These are phyloP conservation scores for Hephaestus fuliginosus DNA, from an alignment of 2,797 vertebrate species.

Conservation along the genomic window DNA sequence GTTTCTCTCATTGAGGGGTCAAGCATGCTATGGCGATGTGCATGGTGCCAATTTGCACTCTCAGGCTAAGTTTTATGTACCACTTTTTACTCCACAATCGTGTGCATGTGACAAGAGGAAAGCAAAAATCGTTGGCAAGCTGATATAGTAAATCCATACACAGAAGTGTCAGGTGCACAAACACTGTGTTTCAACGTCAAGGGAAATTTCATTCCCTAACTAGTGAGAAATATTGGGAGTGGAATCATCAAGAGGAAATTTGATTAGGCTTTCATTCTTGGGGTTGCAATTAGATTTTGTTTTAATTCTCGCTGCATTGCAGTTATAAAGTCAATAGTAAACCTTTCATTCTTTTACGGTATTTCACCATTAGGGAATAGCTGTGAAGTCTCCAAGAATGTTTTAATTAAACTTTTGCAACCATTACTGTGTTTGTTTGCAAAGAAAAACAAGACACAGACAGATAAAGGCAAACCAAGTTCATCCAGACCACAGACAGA, in stretches of 20 bases:
- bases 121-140: slow-evolving; percentile 9
- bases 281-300: slow-evolving; percentile 40
- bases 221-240: slow-evolving; percentile 46
- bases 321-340: slow-evolving; percentile 50
- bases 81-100: not conserved
- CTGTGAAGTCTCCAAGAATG: slow-evolving; percentile 30
- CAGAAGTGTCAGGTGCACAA: slow-evolving; percentile 4
- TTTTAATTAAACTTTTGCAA: slow-evolving; percentile 48
- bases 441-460: slow-evolving; percentile 7
- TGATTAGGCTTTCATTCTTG: slow-evolving; percentile 44
- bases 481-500: not conserved
- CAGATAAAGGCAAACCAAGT: not conserved
- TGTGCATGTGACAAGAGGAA: slow-evolving; percentile 7
- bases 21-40: not conserved
- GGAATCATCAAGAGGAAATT: slow-evolving; percentile 38
- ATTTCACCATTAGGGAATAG: slow-evolving; percentile 15
- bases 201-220: slow-evolving; percentile 34
- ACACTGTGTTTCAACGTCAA: slow-evolving; percentile 6
- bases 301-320: slow-evolving; percentile 25
- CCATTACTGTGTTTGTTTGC: slow-evolving; percentile 13
- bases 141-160: slow-evolving; percentile 23
- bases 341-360: slow-evolving; percentile 35
- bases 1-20: not conserved
- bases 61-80: not conserved
- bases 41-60: not conserved